Evolutionary conservation across 2,797 vertebrate species (phyloP), one percentile per base, ranked within the genome.

Genomic region (Chelon auratus): DNA sequence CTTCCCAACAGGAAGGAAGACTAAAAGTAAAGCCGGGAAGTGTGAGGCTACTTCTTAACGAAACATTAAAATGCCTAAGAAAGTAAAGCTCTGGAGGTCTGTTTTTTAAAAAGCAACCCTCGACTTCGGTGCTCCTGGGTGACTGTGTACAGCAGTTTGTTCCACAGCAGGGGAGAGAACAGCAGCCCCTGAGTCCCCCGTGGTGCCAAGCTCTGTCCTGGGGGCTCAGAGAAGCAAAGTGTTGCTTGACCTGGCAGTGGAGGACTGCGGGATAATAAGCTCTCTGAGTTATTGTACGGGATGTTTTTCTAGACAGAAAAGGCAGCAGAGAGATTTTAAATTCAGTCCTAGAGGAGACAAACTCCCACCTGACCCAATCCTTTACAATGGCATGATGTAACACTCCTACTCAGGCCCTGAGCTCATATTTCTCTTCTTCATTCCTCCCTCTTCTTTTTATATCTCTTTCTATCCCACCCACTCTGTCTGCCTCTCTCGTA

Each of bases 361-460:
- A 71, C 71, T 84, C 73, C 81, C 79, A 81, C 66, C 71, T 88
- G 77, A 84, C 73, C 73, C 60, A 81, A 22, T 68, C 71, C 77
- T 83, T 80, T 81, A 73, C 70, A 72, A 66, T 80, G 60, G 58
- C 47, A 54, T 85, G 87, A 88, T 80, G 73, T 79, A 83, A 87
- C 83, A 77, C 81, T 78, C 83, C 77, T 73, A 78, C 86, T 80
- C 62, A 55, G 70, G 80, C 82, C 78, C 77, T 4, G 11, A 72
- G 75, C 83, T 77, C 51, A 1, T 40, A 60, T 73, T 68, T 67
- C 65, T 73, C 76, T 74, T 57, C 58, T 56, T 67, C 73, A 72
- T 39, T 47, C 62, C 58, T 61, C 50, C 53, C 63, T 60, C 52
- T 42, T 52, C 50, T 56, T 57, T 75, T 50, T 42, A 59, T 55